Evolutionary conservation across 2,888 invertebrate species (phyloP), one percentile per base, ranked within the genome.

Genomic region (Heliconius cydno): DNA sequence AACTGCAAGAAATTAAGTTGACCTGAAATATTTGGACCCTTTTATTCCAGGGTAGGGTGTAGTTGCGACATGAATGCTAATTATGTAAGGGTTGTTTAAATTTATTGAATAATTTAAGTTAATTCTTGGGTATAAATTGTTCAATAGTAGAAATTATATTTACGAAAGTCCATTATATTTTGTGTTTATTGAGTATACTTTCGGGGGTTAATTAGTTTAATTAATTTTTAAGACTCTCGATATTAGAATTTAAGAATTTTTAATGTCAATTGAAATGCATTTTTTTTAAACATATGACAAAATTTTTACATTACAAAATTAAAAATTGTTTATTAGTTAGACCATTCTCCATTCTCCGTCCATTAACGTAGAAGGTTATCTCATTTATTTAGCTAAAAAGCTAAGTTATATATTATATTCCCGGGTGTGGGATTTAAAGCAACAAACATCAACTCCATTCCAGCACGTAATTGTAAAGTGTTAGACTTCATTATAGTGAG

Each of bases 21-120:
- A 92, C 91, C 91, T 91, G 87, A 92, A 92, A 92, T 91, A 92
- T 93, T 92, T 90, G 88, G 88, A 91, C 92, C 93, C 93, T 92
- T 93, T 92, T 91, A 92, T 92, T 91, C 88, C 88, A 73, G 85
- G 85, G 86, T 91, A 89, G 85, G 85, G 86, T 90, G 90, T 92
- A 92, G 92, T 92, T 88, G 90, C 91, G 91, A 88, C 85, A 89
- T 92, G 93, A 94, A 94, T 93, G 92, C 90, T 94, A 94, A 94
- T 93, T 92, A 94, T 91, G 92, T 91, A 90, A 91, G 91, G 90
- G 92, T 90, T 87, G 89, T 89, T 90, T 87, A 89, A 93, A 94
- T 93, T 94, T 92, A 93, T 92, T 89, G 91, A 91, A 93, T 92
- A 92, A 93, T 94, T 93, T 91, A 92, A 92, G 88, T 92, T 92